Base-by-base conservation (phyloP, 2,888 invertebrate species). In the Hydrotaea diabolus region DNA sequence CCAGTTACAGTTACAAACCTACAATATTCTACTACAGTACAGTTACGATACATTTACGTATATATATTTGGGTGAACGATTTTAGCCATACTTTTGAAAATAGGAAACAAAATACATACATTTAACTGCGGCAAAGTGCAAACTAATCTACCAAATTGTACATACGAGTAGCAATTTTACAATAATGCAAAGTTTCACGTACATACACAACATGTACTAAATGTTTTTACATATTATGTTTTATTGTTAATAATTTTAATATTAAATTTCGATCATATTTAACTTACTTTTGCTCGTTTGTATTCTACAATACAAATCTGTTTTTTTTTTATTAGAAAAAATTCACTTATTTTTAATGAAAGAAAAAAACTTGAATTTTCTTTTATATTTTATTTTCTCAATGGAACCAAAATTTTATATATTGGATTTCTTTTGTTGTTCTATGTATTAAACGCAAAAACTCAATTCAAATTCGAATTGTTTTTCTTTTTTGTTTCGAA, bases 241-340 rank as follows among this genome's bases (percentile, higher is more conserved):
- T 15, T 39, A 9, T 80, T 39, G 4, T 55, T 75, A 88, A 87
- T 88, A 85, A 88, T 72, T 87, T 86, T 87, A 87, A 74, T 87
- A 19, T 64, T 13, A 2, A 0, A 78, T 39, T 39, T 5, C n/a
- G n/a, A 53, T 53, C 53, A 53, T 53, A 53, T 2, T 55, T 55
- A 55, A 43, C 66, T 66, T 66, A 66, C 66, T 39, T 13, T 21
- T 57, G 21, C 23, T 62, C 13, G 31, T 31, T 31, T 59, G 23
- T 31, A 26, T 26, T 59, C 9, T 1, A 26, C 57, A n/a, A 26
- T 26, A 15, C 59, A 59, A n/a, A 36, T 59, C 11, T 21, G 19
- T 62, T 36, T 62, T 36, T 62, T 9, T 62, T 31, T 36, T 13
- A 62, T 11, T 23, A 59, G 36, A 39, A 83, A 81, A 85, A 72